A percentile compares a stretch with the other conserved stretches of the same genome.
Evolutionary conservation across 2,888 invertebrate genomes (phyloP).

Genomic region (Pristionchus entomophagus): DNA sequence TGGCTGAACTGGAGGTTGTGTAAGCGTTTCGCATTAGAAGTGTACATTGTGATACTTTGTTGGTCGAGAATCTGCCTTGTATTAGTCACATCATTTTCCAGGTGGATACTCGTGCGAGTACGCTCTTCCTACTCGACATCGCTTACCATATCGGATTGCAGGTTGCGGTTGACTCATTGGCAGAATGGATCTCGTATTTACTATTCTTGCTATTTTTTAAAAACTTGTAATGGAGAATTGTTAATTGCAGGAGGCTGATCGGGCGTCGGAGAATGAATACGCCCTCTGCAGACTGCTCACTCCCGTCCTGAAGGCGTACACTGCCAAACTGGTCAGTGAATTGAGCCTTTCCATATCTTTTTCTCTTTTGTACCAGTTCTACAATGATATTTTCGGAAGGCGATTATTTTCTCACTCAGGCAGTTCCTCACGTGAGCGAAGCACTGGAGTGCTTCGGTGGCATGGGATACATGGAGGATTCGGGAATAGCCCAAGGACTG

Average conservation of each 20-base stretch:
- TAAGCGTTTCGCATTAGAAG: not conserved
- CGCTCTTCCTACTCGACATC: conserved; percentile 78
- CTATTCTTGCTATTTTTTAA: not conserved
- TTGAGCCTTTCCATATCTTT: not conserved
- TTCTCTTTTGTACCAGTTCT: not conserved
- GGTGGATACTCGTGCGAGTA: conserved; percentile 78
- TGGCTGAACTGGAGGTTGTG: conserved; percentile 78
- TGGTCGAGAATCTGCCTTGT: no score
- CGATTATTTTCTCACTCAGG: conserved; percentile 51
- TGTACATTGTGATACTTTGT: no score
- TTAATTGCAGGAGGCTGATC: conserved; percentile 75
- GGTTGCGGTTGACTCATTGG: no score
- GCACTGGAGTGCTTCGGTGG: conserved; percentile 81
- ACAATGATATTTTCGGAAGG: not conserved
- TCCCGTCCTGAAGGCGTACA: conserved; percentile 80
- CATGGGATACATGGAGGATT: conserved; percentile 81
- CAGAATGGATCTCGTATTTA: no score
- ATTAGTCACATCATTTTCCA: no score
- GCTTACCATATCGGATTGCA: conserved; percentile 78
- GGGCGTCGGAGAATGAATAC: conserved; percentile 76
- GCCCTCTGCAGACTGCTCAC: conserved; percentile 79
- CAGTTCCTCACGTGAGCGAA: conserved; percentile 79
- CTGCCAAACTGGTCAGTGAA: conserved; percentile 78
- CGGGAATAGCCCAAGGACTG: conserved; percentile 79
- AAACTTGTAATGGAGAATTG: not conserved